A percentile compares a stretch with the other conserved stretches of the same genome.
These are phyloP conservation scores for Arothron firmamentum DNA, from an alignment of 2,113 vertebrate genomes.

Conservation along the genomic window DNA sequence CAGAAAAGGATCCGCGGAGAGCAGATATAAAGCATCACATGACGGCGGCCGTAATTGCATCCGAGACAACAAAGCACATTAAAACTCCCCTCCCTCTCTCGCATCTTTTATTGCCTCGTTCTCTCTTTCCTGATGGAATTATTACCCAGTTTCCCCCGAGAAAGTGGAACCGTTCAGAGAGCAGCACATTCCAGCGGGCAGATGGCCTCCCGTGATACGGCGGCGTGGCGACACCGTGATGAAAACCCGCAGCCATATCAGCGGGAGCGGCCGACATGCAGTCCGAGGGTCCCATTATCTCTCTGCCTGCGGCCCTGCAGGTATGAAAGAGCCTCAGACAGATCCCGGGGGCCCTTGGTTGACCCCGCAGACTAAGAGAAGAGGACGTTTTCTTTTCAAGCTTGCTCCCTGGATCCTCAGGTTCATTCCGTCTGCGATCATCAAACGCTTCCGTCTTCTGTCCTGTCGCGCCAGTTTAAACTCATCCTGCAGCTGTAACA, in stretches of 20 bases:
- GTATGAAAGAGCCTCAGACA: neutral
- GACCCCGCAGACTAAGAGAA: too few relatives aligned
- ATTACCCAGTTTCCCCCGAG: slow-evolving; percentile 58
- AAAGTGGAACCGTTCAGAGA: slow-evolving; percentile 39
- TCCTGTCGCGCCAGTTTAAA: too few relatives aligned
- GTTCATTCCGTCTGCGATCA: too few relatives aligned
- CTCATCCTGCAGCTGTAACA: too few relatives aligned
- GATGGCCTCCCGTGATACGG: slow-evolving; percentile 37
- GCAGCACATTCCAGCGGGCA: slow-evolving; percentile 24
- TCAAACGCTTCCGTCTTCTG: too few relatives aligned
- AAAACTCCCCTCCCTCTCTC: slow-evolving; percentile 40
- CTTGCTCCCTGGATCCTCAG: too few relatives aligned
- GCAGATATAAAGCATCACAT: slow-evolving; percentile 50
- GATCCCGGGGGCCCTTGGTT: too few relatives aligned
- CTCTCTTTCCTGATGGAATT: slow-evolving; percentile 58
- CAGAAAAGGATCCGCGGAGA: slow-evolving; percentile 33
- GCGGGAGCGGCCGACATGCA: neutral
- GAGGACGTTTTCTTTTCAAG: too few relatives aligned
- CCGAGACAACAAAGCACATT: slow-evolving; percentile 52
- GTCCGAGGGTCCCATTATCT: slow-evolving; percentile 36
- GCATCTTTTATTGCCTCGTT: slow-evolving; percentile 57
- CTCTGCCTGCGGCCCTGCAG: slow-evolving; percentile 26
- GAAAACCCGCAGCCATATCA: slow-evolving; percentile 35
- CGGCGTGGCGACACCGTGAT: slow-evolving; percentile 27
- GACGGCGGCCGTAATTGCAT: slow-evolving; percentile 63